Percentiles rank a stretch among this genome's conserved stretches.
These are phyloP conservation scores for Elgaria multicarinata DNA, from an alignment of 2,113 vertebrate genomes.

Conservation along the genomic window DNA sequence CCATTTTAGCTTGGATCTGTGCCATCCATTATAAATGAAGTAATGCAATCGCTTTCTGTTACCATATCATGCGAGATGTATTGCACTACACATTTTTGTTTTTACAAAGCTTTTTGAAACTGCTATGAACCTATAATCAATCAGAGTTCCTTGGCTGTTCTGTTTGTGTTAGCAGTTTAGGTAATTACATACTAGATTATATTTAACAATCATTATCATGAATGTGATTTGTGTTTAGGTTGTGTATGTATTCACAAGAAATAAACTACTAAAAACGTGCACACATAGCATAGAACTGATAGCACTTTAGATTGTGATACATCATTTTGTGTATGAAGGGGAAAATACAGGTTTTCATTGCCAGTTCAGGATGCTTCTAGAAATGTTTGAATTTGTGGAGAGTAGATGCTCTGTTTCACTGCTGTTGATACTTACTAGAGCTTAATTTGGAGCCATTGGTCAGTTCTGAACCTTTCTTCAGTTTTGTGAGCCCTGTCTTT, in stretches of 20 bases:
- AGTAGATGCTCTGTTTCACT: background rate
- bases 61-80: slow-evolving; percentile 25
- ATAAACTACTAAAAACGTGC: slow-evolving; percentile 11
- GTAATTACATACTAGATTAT: slow-evolving; percentile 69
- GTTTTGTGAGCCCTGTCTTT: background rate
- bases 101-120: slow-evolving; percentile 67
- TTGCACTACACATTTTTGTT: slow-evolving; percentile 50
- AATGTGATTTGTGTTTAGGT: slow-evolving; percentile 66
- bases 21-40: background rate
- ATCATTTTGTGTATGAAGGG: slow-evolving; percentile 21
- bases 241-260: slow-evolving; percentile 50
- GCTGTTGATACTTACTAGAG: background rate
- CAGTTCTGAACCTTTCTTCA: background rate
- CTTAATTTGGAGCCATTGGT: background rate
- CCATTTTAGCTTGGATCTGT: background rate
- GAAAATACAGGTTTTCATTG: background rate
- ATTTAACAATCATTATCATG: slow-evolving; percentile 73
- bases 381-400: background rate
- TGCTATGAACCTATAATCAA: slow-evolving; percentile 48
- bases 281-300: background rate
- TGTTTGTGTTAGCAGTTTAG: slow-evolving; percentile 70
- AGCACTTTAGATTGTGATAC: slow-evolving; percentile 22
- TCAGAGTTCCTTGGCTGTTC: slow-evolving; percentile 58
- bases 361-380: background rate
- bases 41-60: slow-evolving; percentile 34